A percentile compares a stretch with the other conserved stretches of the same genome.
Conservation (phyloP, 2,888 invertebrate genomes). For the Nephrotoma flavescens region DNA sequence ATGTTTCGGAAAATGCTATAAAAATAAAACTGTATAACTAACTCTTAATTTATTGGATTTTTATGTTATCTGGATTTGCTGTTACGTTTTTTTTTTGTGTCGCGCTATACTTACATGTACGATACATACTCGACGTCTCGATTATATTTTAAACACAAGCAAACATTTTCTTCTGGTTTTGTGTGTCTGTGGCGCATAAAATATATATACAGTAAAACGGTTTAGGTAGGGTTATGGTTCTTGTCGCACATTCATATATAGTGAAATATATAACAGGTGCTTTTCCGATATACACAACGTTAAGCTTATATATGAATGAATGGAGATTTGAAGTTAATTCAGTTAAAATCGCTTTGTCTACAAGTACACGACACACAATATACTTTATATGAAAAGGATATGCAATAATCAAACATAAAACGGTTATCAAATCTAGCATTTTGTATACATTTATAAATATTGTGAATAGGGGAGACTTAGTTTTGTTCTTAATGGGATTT, state of each 20-base stretch:
- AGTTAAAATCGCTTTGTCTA: not conserved
- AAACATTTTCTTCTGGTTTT: not conserved
- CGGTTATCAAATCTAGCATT: not conserved
- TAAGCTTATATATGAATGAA: not conserved
- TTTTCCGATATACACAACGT: not conserved
- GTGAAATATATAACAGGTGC: not conserved
- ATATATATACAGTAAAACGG: not conserved
- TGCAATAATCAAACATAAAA: not conserved
- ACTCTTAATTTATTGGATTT: not conserved
- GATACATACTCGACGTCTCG: not conserved
- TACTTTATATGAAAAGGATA: not conserved
- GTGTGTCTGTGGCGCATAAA: not conserved
- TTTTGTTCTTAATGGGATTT: not conserved
- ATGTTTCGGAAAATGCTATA: not conserved
- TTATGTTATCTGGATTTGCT: not conserved
- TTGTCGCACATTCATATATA: not conserved
- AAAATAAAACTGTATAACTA: not conserved
- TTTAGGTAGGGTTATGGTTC: not conserved
- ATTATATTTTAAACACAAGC: not conserved
- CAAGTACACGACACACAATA: not conserved
- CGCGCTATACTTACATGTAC: not conserved
- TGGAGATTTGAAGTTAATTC: not conserved
- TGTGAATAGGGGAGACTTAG: not conserved
- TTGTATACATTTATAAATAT: not conserved
- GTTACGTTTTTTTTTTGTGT: not conserved